A percentile compares a stretch with the other conserved stretches of the same genome.
Evolutionary conservation across 2,797 vertebrate species (phyloP).

Genomic region (Gymnothorax reevesii): DNA sequence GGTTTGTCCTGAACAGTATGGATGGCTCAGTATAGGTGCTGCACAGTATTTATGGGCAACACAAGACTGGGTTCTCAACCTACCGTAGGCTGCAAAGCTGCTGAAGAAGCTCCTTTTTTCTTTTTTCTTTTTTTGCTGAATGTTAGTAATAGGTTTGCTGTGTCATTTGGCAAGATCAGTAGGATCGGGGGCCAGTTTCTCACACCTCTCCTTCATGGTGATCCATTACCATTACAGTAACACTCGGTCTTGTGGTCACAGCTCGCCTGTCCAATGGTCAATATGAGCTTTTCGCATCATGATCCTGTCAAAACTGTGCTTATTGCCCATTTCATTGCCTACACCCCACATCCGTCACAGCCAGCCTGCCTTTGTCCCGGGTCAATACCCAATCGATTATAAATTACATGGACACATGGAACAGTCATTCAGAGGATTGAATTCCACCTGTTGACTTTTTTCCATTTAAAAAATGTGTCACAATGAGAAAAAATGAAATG

Average conservation of each 20-base stretch:
- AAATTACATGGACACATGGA: conserved; percentile 42
- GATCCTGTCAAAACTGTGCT: conserved; percentile 45
- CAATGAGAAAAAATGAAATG: neutral
- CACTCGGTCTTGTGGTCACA: conserved; percentile 41
- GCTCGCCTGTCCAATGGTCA: conserved; percentile 23
- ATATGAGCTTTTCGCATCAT: conserved; percentile 26
- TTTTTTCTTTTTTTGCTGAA: neutral
- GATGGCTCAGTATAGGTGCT: neutral
- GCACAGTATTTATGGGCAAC: neutral
- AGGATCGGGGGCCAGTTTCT: conserved; percentile 46
- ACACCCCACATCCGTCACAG: conserved; percentile 36
- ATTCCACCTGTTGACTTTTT: conserved; percentile 20
- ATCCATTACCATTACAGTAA: conserved; percentile 40
- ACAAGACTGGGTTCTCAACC: neutral
- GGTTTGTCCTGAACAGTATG: too few relatives aligned
- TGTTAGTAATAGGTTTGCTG: conserved; percentile 48
- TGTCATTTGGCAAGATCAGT: conserved; percentile 50
- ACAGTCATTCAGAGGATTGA: conserved; percentile 14
- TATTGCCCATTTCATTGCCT: conserved; percentile 32
- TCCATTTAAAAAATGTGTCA: conserved; percentile 28
- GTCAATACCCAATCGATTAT: conserved; percentile 49
- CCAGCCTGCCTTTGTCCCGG: conserved; percentile 24
- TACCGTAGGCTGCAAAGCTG: neutral
- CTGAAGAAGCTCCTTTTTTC: too few relatives aligned
- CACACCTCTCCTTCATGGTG: conserved; percentile 29